Evolutionary conservation across 2,113 vertebrate genomes (phyloP).

Genomic region (Thalassarche chlororhynchos): DNA sequence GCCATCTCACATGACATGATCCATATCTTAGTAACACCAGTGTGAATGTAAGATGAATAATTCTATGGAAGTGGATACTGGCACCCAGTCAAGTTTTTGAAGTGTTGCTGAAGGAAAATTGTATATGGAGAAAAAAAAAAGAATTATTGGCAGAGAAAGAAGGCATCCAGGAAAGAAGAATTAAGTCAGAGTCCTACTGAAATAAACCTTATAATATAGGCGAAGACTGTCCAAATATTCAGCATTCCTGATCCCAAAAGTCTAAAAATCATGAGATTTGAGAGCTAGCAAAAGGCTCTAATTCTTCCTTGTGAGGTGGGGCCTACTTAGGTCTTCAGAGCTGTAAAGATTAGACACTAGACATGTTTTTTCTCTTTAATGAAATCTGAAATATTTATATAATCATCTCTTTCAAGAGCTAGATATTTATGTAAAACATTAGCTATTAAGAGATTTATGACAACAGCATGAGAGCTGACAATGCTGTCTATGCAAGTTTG

Average conservation of each 20-base stretch:
- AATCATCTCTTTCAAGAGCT: neutral
- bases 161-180: neutral
- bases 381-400: neutral
- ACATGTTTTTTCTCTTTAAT: neutral
- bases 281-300: neutral
- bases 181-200: neutral
- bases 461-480: neutral
- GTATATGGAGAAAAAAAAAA: neutral
- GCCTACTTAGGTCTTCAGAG: neutral
- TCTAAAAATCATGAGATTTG: neutral
- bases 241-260: neutral
- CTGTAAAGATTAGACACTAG: neutral
- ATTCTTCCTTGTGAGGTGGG: neutral
- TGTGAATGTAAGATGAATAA: neutral
- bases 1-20: neutral
- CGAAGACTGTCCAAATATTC: neutral
- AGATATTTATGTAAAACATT: neutral
- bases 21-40: neutral
- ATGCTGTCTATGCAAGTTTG: neutral
- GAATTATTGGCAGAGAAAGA: neutral
- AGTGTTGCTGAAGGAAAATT: neutral
- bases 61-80: neutral
- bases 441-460: neutral
- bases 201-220: neutral
- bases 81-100: neutral